phyloP scores from a whole-genome alignment of 2,113 vertebrate genomes.

The Plestiodon gilberti region DNA sequence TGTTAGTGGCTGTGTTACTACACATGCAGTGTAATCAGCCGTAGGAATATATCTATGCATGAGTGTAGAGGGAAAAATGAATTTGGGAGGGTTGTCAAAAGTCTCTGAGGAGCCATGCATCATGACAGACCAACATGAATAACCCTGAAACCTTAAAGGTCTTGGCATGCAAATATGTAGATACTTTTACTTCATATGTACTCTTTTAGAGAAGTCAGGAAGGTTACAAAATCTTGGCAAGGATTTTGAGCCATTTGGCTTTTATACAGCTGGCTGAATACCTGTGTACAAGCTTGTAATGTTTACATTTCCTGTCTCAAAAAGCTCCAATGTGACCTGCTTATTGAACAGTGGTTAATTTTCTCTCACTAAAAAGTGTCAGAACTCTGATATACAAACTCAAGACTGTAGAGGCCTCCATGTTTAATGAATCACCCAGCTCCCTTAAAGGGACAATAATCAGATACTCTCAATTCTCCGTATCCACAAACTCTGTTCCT shows the following conservation, averaged over 20 bases:
- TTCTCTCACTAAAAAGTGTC: not conserved
- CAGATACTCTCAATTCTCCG: no score
- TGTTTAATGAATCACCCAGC: constrained; percentile 8
- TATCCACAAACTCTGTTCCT: no score
- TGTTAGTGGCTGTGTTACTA: no score
- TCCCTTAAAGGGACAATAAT: constrained; percentile 18
- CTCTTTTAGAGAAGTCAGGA: not conserved
- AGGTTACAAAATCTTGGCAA: not conserved
- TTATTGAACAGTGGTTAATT: constrained; percentile 13
- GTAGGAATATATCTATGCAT: no score
- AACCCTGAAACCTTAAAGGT: not conserved
- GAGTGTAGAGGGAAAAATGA: no score
- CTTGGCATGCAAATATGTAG: not conserved
- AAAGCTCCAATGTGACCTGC: not conserved
- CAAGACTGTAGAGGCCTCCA: not conserved
- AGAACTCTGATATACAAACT: not conserved
- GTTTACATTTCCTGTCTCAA: constrained; percentile 1
- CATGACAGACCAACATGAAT: not conserved
- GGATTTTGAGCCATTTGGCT: not conserved
- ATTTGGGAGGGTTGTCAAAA: no score
- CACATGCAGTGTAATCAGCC: no score
- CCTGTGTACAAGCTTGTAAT: not conserved
- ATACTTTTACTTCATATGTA: not conserved
- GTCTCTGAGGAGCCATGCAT: no score
- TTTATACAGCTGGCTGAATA: not conserved